phyloP scores from a whole-genome alignment of 2,113 vertebrate species.

The Podocnemis expansa region DNA sequence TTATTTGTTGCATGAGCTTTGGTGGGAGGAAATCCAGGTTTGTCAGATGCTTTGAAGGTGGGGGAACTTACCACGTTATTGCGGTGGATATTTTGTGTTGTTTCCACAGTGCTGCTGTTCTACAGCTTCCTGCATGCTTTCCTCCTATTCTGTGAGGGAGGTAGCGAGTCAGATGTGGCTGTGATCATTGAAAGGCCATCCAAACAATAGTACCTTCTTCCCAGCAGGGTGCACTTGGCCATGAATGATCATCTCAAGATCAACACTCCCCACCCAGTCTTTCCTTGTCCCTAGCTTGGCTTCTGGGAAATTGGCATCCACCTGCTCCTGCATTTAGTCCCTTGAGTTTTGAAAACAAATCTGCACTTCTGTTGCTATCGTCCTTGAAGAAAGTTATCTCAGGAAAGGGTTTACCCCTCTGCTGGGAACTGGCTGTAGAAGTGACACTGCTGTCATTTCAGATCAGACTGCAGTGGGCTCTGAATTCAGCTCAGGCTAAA shows the following conservation, averaged over 20 bases:
- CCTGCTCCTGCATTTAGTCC: background rate
- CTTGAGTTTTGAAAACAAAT: background rate
- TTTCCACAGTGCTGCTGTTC: background rate
- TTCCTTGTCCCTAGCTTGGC: accelerated
- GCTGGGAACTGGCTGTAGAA: background rate
- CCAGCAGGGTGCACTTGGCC: background rate
- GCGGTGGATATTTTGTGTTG: background rate
- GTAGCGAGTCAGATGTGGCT: background rate
- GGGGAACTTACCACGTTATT: too few relatives aligned
- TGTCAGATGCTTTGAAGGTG: too few relatives aligned
- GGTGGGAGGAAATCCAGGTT: too few relatives aligned
- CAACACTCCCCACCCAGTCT: background rate
- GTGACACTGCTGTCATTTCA: background rate
- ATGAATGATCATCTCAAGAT: background rate
- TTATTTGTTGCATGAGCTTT: too few relatives aligned
- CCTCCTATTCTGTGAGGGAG: accelerated
- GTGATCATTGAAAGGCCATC: background rate
- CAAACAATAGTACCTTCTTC: background rate
- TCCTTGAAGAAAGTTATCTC: background rate
- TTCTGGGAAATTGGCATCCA: background rate
- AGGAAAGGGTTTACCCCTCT: background rate
- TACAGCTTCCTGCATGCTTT: background rate
- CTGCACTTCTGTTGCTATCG: background rate
- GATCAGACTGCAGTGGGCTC: background rate
- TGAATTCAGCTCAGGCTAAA: background rate